These are phyloP conservation scores for Calcarius lapponicus DNA, from an alignment of 2,797 vertebrate species.

Conservation along the genomic window DNA sequence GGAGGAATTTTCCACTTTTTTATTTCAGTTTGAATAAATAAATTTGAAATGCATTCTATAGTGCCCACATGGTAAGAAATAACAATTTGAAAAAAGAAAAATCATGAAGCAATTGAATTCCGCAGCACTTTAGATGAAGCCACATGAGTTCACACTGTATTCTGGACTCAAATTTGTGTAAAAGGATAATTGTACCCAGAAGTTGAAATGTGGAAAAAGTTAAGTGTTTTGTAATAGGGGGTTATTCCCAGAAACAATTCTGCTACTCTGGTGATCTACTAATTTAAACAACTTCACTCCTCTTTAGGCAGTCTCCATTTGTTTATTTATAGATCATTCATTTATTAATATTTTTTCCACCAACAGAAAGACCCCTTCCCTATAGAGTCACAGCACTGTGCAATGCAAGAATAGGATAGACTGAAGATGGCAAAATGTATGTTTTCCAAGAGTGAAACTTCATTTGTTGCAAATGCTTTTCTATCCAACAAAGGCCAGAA, in stretches of 20 bases:
- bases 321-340: constrained; percentile 38
- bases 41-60: constrained; percentile 5
- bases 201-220: constrained; percentile 41
- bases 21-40: background rate
- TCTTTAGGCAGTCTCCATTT: background rate
- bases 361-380: background rate
- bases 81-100: background rate
- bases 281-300: constrained; percentile 12
- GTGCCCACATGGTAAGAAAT: background rate
- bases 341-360: constrained; percentile 11
- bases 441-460: background rate
- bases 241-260: constrained; percentile 42
- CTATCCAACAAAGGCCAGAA: background rate
- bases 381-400: background rate
- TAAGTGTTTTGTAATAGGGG: constrained; percentile 33
- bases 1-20: constrained; percentile 18
- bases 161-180: background rate
- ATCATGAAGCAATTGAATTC: background rate
- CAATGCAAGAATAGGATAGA: background rate
- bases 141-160: background rate
- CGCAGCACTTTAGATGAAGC: constrained; percentile 34
- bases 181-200: constrained; percentile 34
- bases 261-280: constrained; percentile 12
- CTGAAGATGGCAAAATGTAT: background rate
- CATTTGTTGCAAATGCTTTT: background rate